These are phyloP conservation scores for Ariopsis seemanni DNA, from an alignment of 2,113 vertebrate genomes.

Conservation along the genomic window DNA sequence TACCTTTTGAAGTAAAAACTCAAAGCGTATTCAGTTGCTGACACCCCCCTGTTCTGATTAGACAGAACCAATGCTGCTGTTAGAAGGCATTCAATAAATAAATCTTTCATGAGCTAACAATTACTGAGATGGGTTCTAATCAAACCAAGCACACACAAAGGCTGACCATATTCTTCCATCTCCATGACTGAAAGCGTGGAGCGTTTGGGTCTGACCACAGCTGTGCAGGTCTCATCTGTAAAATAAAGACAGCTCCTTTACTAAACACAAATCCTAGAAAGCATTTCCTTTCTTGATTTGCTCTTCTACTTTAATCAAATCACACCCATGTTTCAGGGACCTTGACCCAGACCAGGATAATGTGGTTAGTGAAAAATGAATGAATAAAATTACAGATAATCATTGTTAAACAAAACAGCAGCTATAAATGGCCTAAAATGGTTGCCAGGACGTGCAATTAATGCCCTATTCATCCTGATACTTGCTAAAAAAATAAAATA, in stretches of 20 bases:
- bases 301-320: not conserved
- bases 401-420: not conserved
- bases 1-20: not conserved
- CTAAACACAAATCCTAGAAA: not conserved
- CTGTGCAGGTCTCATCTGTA: constrained; percentile 63
- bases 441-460: not conserved
- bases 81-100: not conserved
- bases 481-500: not conserved
- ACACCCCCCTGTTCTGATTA: no score
- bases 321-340: not conserved
- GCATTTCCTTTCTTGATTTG: not conserved
- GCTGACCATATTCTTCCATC: constrained; percentile 47
- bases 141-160: not conserved
- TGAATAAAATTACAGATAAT: not conserved
- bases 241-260: not conserved
- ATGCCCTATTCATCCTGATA: not conserved
- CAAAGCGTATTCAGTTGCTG: not conserved
- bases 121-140: not conserved
- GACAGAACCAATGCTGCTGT: not conserved
- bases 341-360: not conserved
- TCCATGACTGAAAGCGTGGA: constrained; percentile 14
- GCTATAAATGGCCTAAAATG: not conserved
- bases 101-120: not conserved
- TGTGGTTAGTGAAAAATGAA: not conserved
- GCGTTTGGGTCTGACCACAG: constrained; percentile 61